phyloP scores from a whole-genome alignment of 2,797 vertebrate species.

The Bucorvus abyssinicus region DNA sequence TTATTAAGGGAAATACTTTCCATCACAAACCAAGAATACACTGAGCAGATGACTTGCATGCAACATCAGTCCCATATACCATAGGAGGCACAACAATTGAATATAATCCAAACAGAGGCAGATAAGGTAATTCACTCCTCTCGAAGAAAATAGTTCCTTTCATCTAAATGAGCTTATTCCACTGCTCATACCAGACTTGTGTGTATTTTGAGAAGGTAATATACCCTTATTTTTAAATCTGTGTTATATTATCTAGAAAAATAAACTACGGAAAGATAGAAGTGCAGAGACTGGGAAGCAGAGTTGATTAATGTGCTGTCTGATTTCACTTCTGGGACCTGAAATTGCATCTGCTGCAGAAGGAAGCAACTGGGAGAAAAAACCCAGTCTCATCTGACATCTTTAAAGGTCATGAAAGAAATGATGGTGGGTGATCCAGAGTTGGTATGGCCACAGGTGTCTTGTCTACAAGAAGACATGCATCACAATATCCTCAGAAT shows the following conservation, averaged over 20 bases:
- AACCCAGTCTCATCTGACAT: conserved; percentile 35
- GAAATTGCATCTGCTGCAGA: conserved; percentile 52
- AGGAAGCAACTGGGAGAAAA: background rate
- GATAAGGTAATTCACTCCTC: conserved; percentile 54
- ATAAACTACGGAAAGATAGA: conserved; percentile 19
- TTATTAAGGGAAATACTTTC: conserved; percentile 54
- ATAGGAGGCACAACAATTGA: conserved; percentile 51
- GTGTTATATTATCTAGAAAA: conserved; percentile 41
- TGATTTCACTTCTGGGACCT: conserved; percentile 65
- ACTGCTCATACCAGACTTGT: background rate
- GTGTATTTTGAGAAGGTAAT: conserved; percentile 20
- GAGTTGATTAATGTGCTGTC: conserved; percentile 67
- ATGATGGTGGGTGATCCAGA: conserved; percentile 18
- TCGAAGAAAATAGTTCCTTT: conserved; percentile 51
- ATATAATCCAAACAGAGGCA: conserved; percentile 53
- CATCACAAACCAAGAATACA: conserved; percentile 40
- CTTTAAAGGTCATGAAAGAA: conserved; percentile 67
- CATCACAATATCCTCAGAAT: background rate
- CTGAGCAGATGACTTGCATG: conserved; percentile 53
- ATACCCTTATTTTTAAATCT: conserved; percentile 4
- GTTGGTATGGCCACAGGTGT: conserved; percentile 28
- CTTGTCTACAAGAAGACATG: background rate
- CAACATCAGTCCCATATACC: conserved; percentile 45
- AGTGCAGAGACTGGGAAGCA: conserved; percentile 17
- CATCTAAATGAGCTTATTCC: conserved; percentile 58